phyloP scores from a whole-genome alignment of 2,888 invertebrate genomes.

The Sarcophaga carnaria region DNA sequence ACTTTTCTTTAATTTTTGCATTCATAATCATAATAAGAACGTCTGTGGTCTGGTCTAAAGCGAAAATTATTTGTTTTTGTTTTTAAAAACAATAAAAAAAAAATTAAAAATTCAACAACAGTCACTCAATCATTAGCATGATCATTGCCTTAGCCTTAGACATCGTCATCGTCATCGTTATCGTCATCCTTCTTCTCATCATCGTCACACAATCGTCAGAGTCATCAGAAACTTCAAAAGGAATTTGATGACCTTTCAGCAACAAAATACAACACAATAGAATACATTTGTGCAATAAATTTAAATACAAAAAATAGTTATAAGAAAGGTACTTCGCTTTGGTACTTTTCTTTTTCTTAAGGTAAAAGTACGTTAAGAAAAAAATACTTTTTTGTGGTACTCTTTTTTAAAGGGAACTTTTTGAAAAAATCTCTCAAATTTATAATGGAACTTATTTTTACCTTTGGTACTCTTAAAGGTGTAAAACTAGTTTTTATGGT shows the following conservation, averaged over 20 bases:
- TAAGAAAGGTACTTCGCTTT: neutral
- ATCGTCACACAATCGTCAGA: neutral
- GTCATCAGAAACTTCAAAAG: constrained; percentile 54
- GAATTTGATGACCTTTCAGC: constrained; percentile 62
- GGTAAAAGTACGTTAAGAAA: neutral
- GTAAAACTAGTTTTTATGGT: neutral
- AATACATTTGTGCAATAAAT: constrained; percentile 10
- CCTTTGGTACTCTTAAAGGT: neutral
- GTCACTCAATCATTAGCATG: constrained; percentile 67
- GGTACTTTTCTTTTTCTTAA: neutral
- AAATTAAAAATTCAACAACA: constrained; percentile 68
- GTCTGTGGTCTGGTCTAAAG: constrained; percentile 61
- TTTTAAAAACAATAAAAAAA: constrained; percentile 2
- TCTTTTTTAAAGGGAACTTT: neutral
- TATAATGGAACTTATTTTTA: neutral
- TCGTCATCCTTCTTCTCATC: constrained; percentile 22
- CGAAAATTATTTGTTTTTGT: constrained; percentile 14
- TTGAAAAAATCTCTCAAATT: neutral
- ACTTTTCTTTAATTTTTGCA: neutral
- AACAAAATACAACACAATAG: constrained; percentile 47
- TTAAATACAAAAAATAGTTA: neutral
- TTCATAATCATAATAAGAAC: constrained; percentile 62
- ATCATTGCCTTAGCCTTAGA: neutral
- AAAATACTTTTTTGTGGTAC: neutral
- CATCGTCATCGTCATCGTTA: constrained; percentile 41